These are phyloP conservation scores for Erethizon dorsatum DNA, from an alignment of 2,797 vertebrate species.

Conservation along the genomic window DNA sequence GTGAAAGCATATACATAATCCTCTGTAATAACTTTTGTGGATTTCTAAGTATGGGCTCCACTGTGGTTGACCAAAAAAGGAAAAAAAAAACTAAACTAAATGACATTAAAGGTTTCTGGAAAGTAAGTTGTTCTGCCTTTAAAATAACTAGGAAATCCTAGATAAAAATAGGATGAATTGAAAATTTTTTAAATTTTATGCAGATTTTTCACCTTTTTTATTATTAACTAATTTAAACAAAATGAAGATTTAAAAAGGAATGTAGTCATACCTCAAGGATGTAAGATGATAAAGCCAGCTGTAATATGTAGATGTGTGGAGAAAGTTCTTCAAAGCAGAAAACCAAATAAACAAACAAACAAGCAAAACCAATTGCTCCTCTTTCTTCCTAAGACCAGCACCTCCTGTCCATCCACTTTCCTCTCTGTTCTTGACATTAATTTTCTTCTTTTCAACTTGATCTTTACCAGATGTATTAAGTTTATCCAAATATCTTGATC, in stretches of 20 bases:
- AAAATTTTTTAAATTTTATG: not conserved
- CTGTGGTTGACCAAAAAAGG: not conserved
- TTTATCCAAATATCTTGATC: not conserved
- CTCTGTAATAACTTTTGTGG: not conserved
- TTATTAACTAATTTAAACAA: not conserved
- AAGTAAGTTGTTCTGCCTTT: not conserved
- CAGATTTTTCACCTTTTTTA: not conserved
- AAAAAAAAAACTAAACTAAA: not conserved
- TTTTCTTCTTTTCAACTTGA: not conserved
- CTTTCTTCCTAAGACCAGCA: not conserved
- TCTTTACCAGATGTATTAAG: not conserved
- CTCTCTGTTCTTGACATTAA: not conserved
- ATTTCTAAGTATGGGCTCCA: not conserved
- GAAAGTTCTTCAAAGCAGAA: not conserved
- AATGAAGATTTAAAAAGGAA: not conserved
- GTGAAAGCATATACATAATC: not conserved
- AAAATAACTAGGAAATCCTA: not conserved
- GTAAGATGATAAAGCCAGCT: not conserved
- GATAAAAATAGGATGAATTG: not conserved
- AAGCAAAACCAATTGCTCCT: not conserved
- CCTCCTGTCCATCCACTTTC: not conserved
- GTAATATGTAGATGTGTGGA: not conserved
- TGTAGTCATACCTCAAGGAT: not conserved
- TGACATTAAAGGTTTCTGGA: not conserved
- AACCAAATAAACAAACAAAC: not conserved